A percentile compares a stretch with the other conserved stretches of the same genome.
phyloP scores from a whole-genome alignment of 2,797 vertebrate species.

The Kryptopterus vitreolus region DNA sequence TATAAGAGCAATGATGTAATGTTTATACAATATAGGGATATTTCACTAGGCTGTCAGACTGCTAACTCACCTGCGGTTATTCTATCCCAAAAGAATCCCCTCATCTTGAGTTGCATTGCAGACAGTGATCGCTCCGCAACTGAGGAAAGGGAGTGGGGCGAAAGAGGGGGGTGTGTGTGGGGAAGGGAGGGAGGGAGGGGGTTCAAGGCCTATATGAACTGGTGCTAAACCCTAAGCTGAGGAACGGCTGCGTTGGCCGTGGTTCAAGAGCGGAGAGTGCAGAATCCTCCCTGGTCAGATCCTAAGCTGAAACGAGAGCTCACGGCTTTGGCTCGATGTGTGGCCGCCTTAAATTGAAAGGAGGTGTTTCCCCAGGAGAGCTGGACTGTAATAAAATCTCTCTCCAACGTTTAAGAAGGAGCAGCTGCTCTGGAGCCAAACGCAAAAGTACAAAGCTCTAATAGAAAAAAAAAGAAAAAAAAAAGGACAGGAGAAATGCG shows the following conservation, averaged over 20 bases:
- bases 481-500: neutral
- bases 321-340: constrained; percentile 50
- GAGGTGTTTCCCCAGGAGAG: constrained; percentile 54
- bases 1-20: constrained; percentile 72
- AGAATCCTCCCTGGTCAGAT: constrained; percentile 46
- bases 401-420: constrained; percentile 52
- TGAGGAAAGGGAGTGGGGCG: constrained; percentile 40
- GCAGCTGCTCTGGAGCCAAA: constrained; percentile 51
- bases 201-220: constrained; percentile 49
- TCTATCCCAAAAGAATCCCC: constrained; percentile 71
- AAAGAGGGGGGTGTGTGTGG: too few relatives aligned
- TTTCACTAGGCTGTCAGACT: constrained; percentile 74
- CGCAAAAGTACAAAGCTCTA: constrained; percentile 20
- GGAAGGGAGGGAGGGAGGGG: too few relatives aligned
- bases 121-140: constrained; percentile 69
- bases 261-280: constrained; percentile 48
- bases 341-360: constrained; percentile 55
- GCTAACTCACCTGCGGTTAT: constrained; percentile 75
- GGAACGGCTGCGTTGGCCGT: constrained; percentile 46
- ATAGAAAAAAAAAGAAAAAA: neutral
- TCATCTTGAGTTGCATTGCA: constrained; percentile 59
- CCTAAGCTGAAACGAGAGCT: constrained; percentile 46
- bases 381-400: constrained; percentile 52
- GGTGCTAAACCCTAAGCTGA: constrained; percentile 45
- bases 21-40: constrained; percentile 76